phyloP scores from a whole-genome alignment of 2,888 invertebrate genomes.

The Coelopa pilipes region DNA sequence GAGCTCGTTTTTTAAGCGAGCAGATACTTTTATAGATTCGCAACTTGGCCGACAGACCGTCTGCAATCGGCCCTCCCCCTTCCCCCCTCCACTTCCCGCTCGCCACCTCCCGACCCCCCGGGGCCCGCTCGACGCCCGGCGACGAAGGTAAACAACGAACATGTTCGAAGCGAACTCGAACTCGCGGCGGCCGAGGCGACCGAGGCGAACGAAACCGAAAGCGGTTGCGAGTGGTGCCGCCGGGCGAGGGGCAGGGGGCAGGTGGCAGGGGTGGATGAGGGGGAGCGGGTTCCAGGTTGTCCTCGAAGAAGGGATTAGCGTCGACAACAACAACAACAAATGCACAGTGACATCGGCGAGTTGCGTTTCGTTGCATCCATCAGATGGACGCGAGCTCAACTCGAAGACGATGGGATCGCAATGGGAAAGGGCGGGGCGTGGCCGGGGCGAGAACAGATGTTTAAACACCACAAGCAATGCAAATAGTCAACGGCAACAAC shows the following conservation, averaged over 20 bases:
- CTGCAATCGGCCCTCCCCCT: conserved; percentile 43
- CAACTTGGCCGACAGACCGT: conserved; percentile 53
- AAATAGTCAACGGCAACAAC: conserved; percentile 28
- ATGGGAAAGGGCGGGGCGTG: no score
- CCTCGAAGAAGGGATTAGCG: no score
- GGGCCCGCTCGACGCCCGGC: conserved; percentile 2
- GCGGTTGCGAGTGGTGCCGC: conserved; percentile 26
- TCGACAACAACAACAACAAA: no score
- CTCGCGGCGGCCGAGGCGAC: conserved; percentile 21
- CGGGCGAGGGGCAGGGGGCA: not conserved
- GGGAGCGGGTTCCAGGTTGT: no score
- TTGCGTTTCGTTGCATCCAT: not conserved
- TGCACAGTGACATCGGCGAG: not conserved
- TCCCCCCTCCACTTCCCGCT: not conserved
- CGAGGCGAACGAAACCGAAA: conserved; percentile 38
- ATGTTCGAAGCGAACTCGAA: conserved; percentile 46
- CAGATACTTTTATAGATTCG: conserved; percentile 66
- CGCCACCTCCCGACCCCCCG: not conserved
- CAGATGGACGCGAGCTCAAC: not conserved
- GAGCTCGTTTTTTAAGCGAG: conserved; percentile 64
- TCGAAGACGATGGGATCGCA: no score
- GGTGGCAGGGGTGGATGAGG: not conserved
- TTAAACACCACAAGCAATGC: conserved; percentile 39
- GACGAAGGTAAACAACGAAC: conserved; percentile 36
- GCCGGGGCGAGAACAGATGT: conserved; percentile 54